Base-by-base conservation (phyloP, 2,797 vertebrate species). In the Lemur catta region DNA sequence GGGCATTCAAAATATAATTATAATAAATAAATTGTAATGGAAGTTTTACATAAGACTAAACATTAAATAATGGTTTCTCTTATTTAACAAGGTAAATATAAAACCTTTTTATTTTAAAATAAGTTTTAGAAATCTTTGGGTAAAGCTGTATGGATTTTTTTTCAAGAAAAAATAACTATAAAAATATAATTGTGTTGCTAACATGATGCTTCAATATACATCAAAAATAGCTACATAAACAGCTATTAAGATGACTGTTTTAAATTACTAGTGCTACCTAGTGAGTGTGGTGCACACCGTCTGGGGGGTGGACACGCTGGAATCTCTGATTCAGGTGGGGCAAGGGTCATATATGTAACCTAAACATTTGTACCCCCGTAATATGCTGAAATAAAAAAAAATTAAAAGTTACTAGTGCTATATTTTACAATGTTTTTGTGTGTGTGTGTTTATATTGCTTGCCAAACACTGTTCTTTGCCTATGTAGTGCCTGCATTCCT, bases 31-130 rank as follows among this genome's bases (percentile, higher is more conserved):
- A 48, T 38, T 35, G 2, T 15, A 48, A 59, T 43, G 82, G 26
- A 50, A n/a, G 13, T 65, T 74, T 65, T 81, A 0, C 4, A 20
- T 57, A 9, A 85, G 15, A 18, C 5, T 8, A 55, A 74, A 26
- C 4, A 41, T 76, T 50, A 3, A 79, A 2, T 55, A 57, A n/a
- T 33, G 2, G 26, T 67, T 75, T 57, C 11, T 59, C 48, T 78
- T 38, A 71, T 78, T 69, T 84, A 80, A 94, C n/a, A 86, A 74
- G 13, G 63, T 79, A 75, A 41, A 79, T 38, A n/a, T 50, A 50
- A 50, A 38, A 50, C 24, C 26, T 41, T 43, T 78, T 76, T 38
- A 59, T 50, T 69, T 69, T 52, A 63, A 76, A 35, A 78, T 84
- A 78, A 61, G 6, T 84, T 76, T 87, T 41, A 81, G 33, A 75